These are phyloP conservation scores for Clanis bilineata DNA, from an alignment of 2,888 invertebrate species.

Conservation along the genomic window DNA sequence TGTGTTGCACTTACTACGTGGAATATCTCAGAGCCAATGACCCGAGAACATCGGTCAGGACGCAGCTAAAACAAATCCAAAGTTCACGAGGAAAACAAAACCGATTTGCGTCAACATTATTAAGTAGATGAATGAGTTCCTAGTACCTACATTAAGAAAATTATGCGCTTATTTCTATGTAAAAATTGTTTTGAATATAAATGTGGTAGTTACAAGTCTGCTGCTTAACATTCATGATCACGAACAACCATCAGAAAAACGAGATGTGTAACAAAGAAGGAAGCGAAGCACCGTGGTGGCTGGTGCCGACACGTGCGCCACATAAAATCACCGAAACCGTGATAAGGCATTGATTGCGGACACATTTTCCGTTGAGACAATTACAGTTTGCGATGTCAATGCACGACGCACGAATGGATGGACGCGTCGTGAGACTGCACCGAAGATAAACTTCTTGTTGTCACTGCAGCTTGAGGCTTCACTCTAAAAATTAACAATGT, in stretches of 20 bases:
- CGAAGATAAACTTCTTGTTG: background rate
- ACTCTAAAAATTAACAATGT: background rate
- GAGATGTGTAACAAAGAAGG: slow-evolving; percentile 46
- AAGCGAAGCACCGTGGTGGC: slow-evolving; percentile 29
- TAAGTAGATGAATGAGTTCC: slow-evolving; percentile 34
- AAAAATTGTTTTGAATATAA: slow-evolving; percentile 37
- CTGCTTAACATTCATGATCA: slow-evolving; percentile 41
- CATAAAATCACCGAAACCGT: slow-evolving; percentile 33
- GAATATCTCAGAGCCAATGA: slow-evolving; percentile 40
- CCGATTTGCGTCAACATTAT: slow-evolving; percentile 38
- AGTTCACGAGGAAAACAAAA: slow-evolving; percentile 51
- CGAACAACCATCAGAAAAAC: slow-evolving; percentile 24
- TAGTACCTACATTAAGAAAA: slow-evolving; percentile 26
- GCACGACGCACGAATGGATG: background rate
- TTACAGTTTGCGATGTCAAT: background rate
- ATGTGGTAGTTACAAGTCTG: slow-evolving; percentile 23
- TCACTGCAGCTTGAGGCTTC: background rate
- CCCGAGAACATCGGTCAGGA: slow-evolving; percentile 30
- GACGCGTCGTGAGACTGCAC: background rate
- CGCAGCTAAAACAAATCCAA: slow-evolving; percentile 37
- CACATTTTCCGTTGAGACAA: background rate
- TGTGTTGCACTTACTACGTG: slow-evolving; percentile 41
- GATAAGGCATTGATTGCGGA: slow-evolving; percentile 24
- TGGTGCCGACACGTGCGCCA: slow-evolving; percentile 31
- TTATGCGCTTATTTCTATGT: slow-evolving; percentile 25